Evolutionary conservation across 2,888 invertebrate genomes (phyloP), one percentile per base, ranked within the genome.

Genomic region (Fragum whitleyi): DNA sequence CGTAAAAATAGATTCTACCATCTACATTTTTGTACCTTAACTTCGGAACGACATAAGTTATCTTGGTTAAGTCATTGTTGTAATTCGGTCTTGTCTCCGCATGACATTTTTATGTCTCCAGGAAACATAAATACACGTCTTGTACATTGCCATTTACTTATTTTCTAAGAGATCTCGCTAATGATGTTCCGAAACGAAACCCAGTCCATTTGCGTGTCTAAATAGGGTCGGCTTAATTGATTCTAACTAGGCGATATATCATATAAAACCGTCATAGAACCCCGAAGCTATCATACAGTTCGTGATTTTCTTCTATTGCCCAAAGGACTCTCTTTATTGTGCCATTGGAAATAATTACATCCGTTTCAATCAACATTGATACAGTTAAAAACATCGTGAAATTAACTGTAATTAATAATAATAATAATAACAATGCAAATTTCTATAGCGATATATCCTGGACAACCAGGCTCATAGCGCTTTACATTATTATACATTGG

Each of bases 161-260:
- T 47, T 47, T 47, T 47, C 19, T 47, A 47, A n/a, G n/a, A n/a
- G 47, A 47, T 16, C 47, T 19, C 47, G 47, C 47, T 47, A 47
- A 47, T 47, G 47, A 47, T 47, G 47, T 47, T 47, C 19, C 47
- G 16, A 47, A 47, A 47, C n/a, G 47, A 47, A 47, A 47, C 2
- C n/a, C 47, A n/a, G 47, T 47, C 47, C 47, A 47, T 47, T 47
- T 47, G 47, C n/a, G 47, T 19, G 47, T n/a, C 47, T 47, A 47
- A 47, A 47, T 47, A n/a, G 47, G 47, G 14, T 16, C 47, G 47
- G n/a, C 47, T 19, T 47, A 47, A 47, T 47, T 47, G 47, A 47
- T 47, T 47, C 47, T 47, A 47, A 47, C 47, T 9, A 47, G 47
- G 47, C 47, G 2, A 16, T 47, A 47, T 47, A 47, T 47, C 5